Evolutionary conservation across 2,113 vertebrate genomes (phyloP).

Genomic region (Corythaixoides concolor): DNA sequence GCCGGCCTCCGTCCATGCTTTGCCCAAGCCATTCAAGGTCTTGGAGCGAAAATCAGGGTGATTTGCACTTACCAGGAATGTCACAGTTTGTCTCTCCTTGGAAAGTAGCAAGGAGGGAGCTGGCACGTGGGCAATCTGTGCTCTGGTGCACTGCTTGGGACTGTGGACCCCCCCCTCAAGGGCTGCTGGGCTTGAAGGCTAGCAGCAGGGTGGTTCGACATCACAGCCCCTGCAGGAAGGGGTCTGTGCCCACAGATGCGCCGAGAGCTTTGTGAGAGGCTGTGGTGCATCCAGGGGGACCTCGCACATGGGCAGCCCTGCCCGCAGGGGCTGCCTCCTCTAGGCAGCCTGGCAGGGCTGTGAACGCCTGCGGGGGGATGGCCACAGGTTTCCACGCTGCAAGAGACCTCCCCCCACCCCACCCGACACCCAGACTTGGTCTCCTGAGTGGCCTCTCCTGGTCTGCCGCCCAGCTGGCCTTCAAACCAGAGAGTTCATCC

Average conservation of each 20-base stretch:
- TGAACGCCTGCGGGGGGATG: background rate
- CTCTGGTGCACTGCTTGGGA: too few relatives aligned
- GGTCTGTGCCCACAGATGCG: background rate
- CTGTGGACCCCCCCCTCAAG: background rate
- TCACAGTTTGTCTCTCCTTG: accelerated
- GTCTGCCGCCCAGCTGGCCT: background rate
- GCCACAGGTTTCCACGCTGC: background rate
- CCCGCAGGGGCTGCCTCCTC: background rate
- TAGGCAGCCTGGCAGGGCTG: background rate
- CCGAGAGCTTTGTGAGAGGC: background rate
- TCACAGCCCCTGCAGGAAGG: accelerated
- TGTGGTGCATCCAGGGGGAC: background rate
- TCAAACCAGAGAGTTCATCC: background rate
- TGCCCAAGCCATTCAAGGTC: accelerated
- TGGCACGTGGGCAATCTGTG: too few relatives aligned
- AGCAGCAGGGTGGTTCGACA: background rate
- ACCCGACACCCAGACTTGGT: too few relatives aligned
- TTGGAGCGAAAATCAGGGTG: background rate
- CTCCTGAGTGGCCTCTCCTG: background rate
- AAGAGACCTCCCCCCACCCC: background rate
- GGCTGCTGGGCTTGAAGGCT: background rate
- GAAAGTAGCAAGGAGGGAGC: background rate
- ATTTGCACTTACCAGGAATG: background rate
- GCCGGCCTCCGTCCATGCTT: accelerated
- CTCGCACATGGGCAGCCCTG: accelerated